phyloP scores from a whole-genome alignment of 2,113 vertebrate species.

The Anguilla japonica region DNA sequence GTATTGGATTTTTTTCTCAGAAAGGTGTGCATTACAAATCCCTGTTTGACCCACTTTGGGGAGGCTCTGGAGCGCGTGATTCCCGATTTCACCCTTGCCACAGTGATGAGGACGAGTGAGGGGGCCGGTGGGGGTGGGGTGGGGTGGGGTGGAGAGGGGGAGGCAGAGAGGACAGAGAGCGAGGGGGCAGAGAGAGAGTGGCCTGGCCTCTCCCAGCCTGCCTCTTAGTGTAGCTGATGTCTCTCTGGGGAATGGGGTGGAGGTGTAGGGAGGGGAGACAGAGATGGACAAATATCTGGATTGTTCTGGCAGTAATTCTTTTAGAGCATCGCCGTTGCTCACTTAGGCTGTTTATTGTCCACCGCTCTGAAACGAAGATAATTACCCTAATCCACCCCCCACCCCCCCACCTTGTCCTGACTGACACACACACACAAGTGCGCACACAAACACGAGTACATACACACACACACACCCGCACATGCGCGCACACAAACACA shows the following conservation, averaged over 20 bases:
- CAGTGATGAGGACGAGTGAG: not conserved
- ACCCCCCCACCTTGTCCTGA: not conserved
- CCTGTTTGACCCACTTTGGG: constrained; percentile 28
- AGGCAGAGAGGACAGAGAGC: not conserved
- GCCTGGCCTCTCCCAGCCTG: constrained; percentile 24
- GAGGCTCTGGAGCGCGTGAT: not conserved
- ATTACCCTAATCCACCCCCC: not conserved
- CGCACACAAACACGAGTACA: too few relatives aligned
- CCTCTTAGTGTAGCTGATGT: constrained; percentile 40
- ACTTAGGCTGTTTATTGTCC: not conserved
- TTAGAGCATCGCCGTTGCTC: constrained; percentile 7
- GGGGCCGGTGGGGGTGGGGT: too few relatives aligned
- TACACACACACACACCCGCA: not conserved
- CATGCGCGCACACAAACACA: too few relatives aligned
- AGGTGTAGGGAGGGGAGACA: constrained; percentile 17
- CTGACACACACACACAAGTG: not conserved
- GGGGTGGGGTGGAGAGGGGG: not conserved
- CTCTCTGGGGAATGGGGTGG: constrained; percentile 48
- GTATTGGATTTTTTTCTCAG: not conserved
- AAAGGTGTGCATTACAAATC: constrained; percentile 32
- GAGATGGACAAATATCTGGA: not conserved
- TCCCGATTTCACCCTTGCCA: not conserved
- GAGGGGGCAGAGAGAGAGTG: constrained; percentile 33
- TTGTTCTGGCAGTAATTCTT: constrained; percentile 21
- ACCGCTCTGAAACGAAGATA: not conserved